Percentiles rank a stretch among this genome's conserved stretches.
These are phyloP conservation scores for Pristionchus entomophagus DNA, from an alignment of 2,888 invertebrate genomes.

Conservation along the genomic window DNA sequence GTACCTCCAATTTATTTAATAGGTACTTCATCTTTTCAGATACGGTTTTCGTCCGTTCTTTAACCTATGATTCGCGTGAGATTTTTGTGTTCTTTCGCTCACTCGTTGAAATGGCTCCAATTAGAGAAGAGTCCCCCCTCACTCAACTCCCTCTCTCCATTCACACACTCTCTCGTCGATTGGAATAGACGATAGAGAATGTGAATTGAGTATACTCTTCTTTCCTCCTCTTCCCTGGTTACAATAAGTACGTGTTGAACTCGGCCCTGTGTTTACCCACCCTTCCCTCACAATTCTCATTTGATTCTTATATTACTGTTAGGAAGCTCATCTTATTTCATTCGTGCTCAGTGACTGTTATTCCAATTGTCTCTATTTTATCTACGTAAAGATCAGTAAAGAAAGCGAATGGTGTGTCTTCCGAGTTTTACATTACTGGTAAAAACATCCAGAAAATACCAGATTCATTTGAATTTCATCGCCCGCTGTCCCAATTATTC, in stretches of 20 bases:
- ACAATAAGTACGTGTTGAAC: no score
- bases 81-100: conserved; percentile 4
- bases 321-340: no score
- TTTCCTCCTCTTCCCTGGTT: not conserved
- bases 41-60: no score
- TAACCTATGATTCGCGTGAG: not conserved
- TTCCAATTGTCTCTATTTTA: not conserved
- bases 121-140: not conserved
- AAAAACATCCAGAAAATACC: not conserved
- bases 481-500: not conserved
- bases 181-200: not conserved
- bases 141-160: not conserved
- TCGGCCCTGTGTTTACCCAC: no score
- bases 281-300: no score
- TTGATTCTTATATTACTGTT: no score
- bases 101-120: conserved; percentile 22
- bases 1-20: no score
- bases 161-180: not conserved
- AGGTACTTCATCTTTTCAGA: no score
- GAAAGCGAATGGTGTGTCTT: not conserved
- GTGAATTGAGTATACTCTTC: not conserved
- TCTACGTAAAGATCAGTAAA: no score
- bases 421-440: not conserved
- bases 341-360: no score
- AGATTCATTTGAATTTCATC: not conserved